Base-by-base conservation (phyloP, 1,140 invertebrate genomes). In the Gonioctena quinquepunctata region DNA sequence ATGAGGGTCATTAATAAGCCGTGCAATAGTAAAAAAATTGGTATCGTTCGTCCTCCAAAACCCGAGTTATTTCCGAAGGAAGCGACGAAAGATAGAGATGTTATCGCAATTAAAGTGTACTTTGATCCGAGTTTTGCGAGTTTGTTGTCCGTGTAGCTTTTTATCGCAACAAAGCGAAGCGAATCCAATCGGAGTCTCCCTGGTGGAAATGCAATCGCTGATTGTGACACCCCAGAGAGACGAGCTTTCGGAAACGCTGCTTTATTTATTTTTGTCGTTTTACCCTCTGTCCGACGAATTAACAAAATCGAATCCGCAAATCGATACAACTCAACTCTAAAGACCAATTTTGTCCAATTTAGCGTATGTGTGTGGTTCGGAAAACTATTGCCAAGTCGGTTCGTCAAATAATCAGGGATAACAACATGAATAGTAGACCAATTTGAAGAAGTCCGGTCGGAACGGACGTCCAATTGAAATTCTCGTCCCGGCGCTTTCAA, bases 141-240 rank as follows among this genome's bases (percentile, higher is more conserved):
- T 48, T 63, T 63, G 61, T 63, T 63, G 61, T 63, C 25, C 61
- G 33, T 63, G 27, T 13, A 63, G 61, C 61, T 63, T 63, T 63
- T 63, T 63, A 49, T 49, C 61, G n/a, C 8, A 63, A 63, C 61
- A 63, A 49, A 49, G 61, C 61, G 27, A 19, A 25, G 33, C 33
- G 33, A 25, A 23, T 23, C 61, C 61, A 49, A 63, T 63, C 61
- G 28, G n/a, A 13, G 27, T 42, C 23, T 60, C 33, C 61, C 28
- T 23, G 18, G 61, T 63, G 61, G 18, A 48, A 63, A 63, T 63
- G 19, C 61, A 63, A 63, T 63, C 49, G 61, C 61, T 63, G 61
- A 63, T 63, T 63, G 61, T 63, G 61, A 63, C 61, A 63, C 61
- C 61, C 61, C 33, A 63, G 61, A 63, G 61, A 63, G 42, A 33